Conservation (phyloP, 1,140 invertebrate genomes). For the Papilio xuthus region DNA sequence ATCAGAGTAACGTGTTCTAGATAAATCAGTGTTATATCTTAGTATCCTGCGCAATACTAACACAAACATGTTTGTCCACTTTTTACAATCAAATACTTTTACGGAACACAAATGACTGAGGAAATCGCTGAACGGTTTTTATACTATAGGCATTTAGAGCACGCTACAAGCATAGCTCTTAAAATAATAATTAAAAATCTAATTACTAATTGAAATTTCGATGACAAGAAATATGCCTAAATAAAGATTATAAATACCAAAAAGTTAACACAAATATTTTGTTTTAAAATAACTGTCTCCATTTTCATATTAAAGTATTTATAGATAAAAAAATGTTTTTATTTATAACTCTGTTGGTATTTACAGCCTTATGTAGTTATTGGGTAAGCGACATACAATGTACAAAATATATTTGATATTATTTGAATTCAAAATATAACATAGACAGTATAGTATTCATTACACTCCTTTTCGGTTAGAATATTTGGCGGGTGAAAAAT, state of each 20-base stretch:
- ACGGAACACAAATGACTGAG: conserved; percentile 26
- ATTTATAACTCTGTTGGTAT: neutral
- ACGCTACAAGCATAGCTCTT: neutral
- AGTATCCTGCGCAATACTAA: conserved; percentile 1
- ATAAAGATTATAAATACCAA: neutral
- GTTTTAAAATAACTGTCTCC: neutral
- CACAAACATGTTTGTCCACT: conserved; percentile 16
- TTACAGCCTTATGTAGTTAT: too few relatives aligned
- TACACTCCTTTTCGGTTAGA: too few relatives aligned
- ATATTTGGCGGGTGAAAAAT: too few relatives aligned
- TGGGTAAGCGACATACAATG: too few relatives aligned
- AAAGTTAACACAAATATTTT: neutral
- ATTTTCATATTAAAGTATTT: neutral
- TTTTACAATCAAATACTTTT: conserved; percentile 34
- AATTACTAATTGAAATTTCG: neutral
- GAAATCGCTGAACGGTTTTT: conserved; percentile 24
- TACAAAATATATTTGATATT: too few relatives aligned
- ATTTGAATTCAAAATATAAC: too few relatives aligned
- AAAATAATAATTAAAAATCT: conserved; percentile 7
- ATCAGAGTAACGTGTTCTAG: conserved; percentile 28
- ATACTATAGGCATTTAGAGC: conserved; percentile 3
- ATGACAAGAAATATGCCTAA: neutral
- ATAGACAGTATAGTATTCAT: too few relatives aligned
- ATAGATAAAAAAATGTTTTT: neutral
- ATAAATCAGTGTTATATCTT: conserved; percentile 27